These are phyloP conservation scores for Marasmarcha lunaedactyla DNA, from an alignment of 2,888 invertebrate genomes.

Conservation along the genomic window DNA sequence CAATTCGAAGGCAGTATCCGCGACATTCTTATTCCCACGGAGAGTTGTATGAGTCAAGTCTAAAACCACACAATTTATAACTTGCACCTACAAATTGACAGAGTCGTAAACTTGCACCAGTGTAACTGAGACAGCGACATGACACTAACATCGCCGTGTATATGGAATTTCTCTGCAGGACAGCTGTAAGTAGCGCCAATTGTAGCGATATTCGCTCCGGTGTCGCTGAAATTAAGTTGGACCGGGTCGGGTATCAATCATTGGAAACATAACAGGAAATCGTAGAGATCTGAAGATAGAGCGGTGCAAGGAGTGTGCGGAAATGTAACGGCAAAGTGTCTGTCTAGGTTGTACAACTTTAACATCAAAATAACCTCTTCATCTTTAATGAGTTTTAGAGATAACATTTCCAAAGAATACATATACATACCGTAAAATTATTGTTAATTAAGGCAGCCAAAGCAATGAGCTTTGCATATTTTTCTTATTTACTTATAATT, in stretches of 20 bases:
- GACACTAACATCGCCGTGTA: conserved; percentile 41
- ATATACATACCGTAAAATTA: no score
- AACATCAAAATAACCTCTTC: no score
- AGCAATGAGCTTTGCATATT: no score
- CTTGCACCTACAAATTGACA: conserved; percentile 21
- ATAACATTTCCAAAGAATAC: no score
- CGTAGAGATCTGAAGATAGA: no score
- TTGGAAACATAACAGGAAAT: conserved; percentile 12
- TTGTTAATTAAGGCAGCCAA: no score
- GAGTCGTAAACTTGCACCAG: conserved; percentile 35
- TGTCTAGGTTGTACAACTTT: no score
- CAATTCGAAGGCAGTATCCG: background rate
- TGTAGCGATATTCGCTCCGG: conserved; percentile 15
- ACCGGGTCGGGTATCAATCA: conserved; percentile 8
- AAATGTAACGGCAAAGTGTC: no score
- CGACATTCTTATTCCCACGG: no score
- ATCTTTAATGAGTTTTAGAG: no score
- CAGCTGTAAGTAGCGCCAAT: conserved; percentile 25
- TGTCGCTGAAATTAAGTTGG: background rate
- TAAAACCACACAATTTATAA: background rate
- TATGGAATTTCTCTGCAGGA: conserved; percentile 44
- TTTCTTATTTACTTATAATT: no score
- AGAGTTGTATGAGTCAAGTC: background rate
- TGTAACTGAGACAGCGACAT: conserved; percentile 42
- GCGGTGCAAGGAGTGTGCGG: no score